Evolutionary conservation across 2,888 invertebrate species (phyloP).

Genomic region (Platycheirus albimanus): DNA sequence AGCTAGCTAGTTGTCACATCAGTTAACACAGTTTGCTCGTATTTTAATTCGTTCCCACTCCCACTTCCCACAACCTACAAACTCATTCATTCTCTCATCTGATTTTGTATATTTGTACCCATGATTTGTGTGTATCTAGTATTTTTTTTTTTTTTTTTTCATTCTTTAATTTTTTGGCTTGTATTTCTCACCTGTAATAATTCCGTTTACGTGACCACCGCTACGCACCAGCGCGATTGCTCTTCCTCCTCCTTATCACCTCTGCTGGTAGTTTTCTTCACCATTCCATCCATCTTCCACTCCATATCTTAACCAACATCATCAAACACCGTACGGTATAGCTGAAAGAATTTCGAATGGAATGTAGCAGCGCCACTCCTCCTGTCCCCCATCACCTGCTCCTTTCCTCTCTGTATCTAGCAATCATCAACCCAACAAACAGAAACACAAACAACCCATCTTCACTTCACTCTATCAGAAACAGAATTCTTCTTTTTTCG

Average conservation of each 20-base stretch:
- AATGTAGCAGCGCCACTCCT: conserved; percentile 57
- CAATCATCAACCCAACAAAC: conserved; percentile 45
- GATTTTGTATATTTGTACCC: not conserved
- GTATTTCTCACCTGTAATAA: conserved; percentile 72
- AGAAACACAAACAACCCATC: too few species aligned
- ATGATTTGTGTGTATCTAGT: conserved; percentile 20
- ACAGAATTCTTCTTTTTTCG: conserved; percentile 58
- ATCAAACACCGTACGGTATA: conserved; percentile 45
- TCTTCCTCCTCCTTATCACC: conserved; percentile 1
- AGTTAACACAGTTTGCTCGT: too few species aligned
- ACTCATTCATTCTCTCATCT: conserved; percentile 21
- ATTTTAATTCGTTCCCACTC: conserved; percentile 9
- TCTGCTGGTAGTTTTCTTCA: conserved; percentile 20
- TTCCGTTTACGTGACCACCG: conserved; percentile 72
- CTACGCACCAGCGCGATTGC: conserved; percentile 68
- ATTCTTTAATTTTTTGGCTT: conserved; percentile 60
- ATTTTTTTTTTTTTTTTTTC: conserved; percentile 27
- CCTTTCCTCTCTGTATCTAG: not conserved
- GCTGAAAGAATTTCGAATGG: conserved; percentile 64
- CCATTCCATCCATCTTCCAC: conserved; percentile 30
- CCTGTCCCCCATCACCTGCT: not conserved
- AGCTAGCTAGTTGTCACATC: too few species aligned
- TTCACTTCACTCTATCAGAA: conserved; percentile 55
- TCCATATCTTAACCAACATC: conserved; percentile 40
- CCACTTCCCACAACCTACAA: conserved; percentile 24